Conservation (phyloP, 2,797 vertebrate species). For the Euphonia xanthogaster region DNA sequence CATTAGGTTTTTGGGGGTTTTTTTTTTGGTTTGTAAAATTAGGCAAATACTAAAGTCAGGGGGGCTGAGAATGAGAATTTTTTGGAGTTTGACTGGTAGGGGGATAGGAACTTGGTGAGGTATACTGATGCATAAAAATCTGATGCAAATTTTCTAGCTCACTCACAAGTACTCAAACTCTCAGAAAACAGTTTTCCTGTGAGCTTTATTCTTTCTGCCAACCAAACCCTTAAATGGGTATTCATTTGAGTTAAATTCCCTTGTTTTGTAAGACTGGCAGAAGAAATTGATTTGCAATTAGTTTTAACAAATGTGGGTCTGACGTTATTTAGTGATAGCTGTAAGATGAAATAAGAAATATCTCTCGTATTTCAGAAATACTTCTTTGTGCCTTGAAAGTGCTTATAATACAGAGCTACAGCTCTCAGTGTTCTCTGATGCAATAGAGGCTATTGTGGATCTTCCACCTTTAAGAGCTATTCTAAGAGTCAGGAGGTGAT, state of each 20-base stretch:
- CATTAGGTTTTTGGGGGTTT: neutral
- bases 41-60: neutral
- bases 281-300: neutral
- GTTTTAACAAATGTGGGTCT: neutral
- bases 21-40: neutral
- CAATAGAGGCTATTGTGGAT: neutral
- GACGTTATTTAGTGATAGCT: neutral
- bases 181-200: neutral
- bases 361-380: neutral
- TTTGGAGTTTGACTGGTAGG: neutral
- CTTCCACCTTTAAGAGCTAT: neutral
- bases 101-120: neutral
- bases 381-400: neutral
- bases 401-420: neutral
- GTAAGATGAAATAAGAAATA: neutral
- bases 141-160: neutral
- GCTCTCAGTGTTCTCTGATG: neutral
- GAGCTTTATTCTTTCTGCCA: neutral
- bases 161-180: neutral
- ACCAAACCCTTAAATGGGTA: neutral
- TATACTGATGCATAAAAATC: neutral
- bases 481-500: neutral
- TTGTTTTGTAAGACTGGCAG: neutral
- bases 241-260: neutral
- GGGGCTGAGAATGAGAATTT: neutral